Base-by-base conservation (phyloP, 2,113 vertebrate species). In the Lontra canadensis region DNA sequence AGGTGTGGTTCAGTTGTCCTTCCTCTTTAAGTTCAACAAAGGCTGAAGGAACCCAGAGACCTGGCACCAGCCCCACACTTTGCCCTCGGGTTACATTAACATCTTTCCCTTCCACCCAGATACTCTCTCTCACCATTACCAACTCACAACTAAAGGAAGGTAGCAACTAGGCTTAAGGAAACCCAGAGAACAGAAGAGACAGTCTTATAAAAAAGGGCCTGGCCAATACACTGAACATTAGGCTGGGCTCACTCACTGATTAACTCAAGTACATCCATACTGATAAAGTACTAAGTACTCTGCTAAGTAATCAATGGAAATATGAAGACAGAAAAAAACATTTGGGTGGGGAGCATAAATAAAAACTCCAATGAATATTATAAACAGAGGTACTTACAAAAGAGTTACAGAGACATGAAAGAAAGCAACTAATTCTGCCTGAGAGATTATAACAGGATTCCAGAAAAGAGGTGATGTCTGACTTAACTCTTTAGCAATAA, bases 11-110 rank as follows among this genome's bases (percentile, higher is more conserved):
- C 55, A 69, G 73, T 39, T 79, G 42, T 74, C 42, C 83, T 97
- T 96, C 94, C 92, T 96, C 86, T 92, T 98, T 86, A 91, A 31
- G 67, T 7, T 91, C 65, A 94, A 92, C 76, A 83, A 95, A 25
- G n/a, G 31, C 61, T 67, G 11, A 98, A 88, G 86, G 57, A 98
- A 92, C 25, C 31, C 47, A 80, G 63, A 83, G 57, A 94, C 39
- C 36, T 92, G 63, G 73, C 49, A 95, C 83, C 3, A 95, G 47
- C n/a, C 49, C 49, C 76, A 93, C 11, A 78, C 47, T 84, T 36
- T 86, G 29, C 69, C 57, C 73, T 91, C 23, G 31, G n/a, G 36
- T 88, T 94, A 81, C 8, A 91, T 71, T 88, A 97, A 59, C 80
- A 97, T 44, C 23, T 94, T 47, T 13, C 47, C 47, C 49, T 88